A percentile compares a stretch with the other conserved stretches of the same genome.
phyloP scores from a whole-genome alignment of 2,113 vertebrate genomes.

The Pelecanus crispus region DNA sequence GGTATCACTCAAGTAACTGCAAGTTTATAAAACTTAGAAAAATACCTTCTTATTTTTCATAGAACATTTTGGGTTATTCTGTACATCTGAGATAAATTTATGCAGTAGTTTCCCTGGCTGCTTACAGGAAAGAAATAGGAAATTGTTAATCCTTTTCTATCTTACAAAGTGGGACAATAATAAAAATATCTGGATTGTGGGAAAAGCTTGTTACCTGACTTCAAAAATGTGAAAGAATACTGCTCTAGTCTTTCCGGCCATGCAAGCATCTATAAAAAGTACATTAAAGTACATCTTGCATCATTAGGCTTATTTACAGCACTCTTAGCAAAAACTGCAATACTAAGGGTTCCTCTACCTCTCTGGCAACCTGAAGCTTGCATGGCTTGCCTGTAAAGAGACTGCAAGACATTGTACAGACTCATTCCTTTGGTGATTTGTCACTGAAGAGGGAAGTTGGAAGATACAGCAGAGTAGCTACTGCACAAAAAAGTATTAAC shows the following conservation, averaged over 20 bases:
- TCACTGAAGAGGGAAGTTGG: neutral
- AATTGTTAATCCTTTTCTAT: neutral
- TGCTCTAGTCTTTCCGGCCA: neutral
- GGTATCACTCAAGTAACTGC: neutral
- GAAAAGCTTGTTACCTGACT: neutral
- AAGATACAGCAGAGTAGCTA: neutral
- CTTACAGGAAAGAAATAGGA: neutral
- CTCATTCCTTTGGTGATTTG: neutral
- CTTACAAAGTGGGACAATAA: neutral
- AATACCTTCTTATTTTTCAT: neutral
- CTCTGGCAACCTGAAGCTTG: neutral
- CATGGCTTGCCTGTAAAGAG: neutral
- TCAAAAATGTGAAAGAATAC: neutral
- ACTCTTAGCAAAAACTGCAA: neutral
- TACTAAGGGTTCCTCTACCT: neutral
- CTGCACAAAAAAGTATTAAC: neutral
- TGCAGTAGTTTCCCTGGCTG: neutral
- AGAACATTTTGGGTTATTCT: neutral
- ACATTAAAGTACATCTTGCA: neutral
- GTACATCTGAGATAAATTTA: neutral
- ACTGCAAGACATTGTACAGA: neutral
- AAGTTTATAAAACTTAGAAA: neutral
- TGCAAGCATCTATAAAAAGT: neutral
- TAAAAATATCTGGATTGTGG: neutral
- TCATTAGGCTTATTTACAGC: neutral